Evolutionary conservation across 2,797 vertebrate species (phyloP).

Genomic region (Mormyrus proboscirostris): DNA sequence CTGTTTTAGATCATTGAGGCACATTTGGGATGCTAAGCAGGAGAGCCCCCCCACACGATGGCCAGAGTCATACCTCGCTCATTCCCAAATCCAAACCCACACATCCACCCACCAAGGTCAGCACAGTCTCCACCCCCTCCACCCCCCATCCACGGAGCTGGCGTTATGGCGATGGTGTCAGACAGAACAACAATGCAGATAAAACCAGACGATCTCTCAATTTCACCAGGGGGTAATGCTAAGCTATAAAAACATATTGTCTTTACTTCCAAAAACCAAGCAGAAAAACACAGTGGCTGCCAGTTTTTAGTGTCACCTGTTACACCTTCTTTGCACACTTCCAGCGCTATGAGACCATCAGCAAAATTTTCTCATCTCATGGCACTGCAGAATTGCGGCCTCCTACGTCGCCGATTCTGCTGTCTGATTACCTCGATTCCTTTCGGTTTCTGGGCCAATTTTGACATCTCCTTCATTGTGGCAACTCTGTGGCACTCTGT

Average conservation of each 20-base stretch:
- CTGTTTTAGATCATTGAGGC: neutral
- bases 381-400: neutral
- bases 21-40: neutral
- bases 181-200: neutral
- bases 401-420: neutral
- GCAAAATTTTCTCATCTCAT: neutral
- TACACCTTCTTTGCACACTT: neutral
- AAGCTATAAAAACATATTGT: conserved; percentile 5
- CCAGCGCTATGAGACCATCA: neutral
- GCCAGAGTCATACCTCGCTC: neutral
- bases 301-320: neutral
- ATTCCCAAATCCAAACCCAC: neutral
- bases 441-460: neutral
- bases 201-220: neutral
- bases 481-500: neutral
- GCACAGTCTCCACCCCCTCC: neutral
- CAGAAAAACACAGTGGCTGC: neutral
- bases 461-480: neutral
- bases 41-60: neutral
- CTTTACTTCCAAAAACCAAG: neutral
- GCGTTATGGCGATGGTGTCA: neutral
- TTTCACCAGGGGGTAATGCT: neutral
- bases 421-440: neutral
- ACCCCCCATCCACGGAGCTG: neutral
- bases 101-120: neutral